A percentile compares a stretch with the other conserved stretches of the same genome.
Conservation (phyloP, 2,113 vertebrate genomes). For the Leptobrachium leishanense region DNA sequence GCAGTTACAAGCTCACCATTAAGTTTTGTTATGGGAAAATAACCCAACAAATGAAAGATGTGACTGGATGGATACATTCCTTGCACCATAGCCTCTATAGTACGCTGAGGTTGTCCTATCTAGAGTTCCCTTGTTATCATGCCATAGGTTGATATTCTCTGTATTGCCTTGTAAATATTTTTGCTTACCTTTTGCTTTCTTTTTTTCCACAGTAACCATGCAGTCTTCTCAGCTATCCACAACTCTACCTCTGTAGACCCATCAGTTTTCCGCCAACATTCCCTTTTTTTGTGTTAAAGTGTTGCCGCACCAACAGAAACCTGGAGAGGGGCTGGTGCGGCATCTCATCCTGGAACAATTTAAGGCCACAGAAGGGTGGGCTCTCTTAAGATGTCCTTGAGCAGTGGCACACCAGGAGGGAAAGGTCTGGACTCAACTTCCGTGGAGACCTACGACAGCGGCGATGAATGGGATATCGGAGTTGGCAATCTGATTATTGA, state of each 20-base stretch:
- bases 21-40: no score
- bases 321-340: slow-evolving; percentile 62
- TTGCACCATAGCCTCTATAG: no score
- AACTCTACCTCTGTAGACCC: background rate
- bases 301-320: background rate
- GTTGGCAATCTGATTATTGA: slow-evolving; percentile 99
- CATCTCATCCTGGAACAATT: slow-evolving; percentile 68
- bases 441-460: slow-evolving; percentile 99
- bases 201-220: slow-evolving; percentile 26
- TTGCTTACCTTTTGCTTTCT: background rate
- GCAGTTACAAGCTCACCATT: no score
- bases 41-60: no score
- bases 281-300: background rate
- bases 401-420: slow-evolving; percentile 99
- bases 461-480: slow-evolving; percentile 99
- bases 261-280: background rate
- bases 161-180: no score
- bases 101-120: no score
- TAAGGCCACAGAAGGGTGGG: slow-evolving; percentile 72
- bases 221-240: slow-evolving; percentile 7
- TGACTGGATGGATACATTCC: no score
- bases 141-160: no score
- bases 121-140: no score
- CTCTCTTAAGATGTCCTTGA: slow-evolving; percentile 99
- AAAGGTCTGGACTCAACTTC: slow-evolving; percentile 99